Base-by-base conservation (phyloP, 2,113 vertebrate genomes). In the Lepisosteus osseus region DNA sequence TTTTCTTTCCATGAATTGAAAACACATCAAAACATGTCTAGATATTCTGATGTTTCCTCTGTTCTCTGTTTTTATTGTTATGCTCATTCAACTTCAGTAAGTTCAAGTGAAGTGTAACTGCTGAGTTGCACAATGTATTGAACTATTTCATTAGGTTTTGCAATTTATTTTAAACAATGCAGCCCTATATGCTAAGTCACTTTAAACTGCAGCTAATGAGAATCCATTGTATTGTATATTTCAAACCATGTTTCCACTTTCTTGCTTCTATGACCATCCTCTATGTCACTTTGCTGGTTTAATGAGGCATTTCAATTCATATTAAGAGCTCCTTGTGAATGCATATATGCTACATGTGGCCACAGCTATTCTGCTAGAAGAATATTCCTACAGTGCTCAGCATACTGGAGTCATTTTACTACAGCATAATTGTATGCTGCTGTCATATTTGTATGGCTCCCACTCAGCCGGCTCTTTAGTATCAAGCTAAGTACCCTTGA, bases 281-380 rank as follows among this genome's bases (percentile, higher is more conserved):
- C 82, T 29, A 72, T 74, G 80, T 85, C 82, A 83, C 84, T 85
- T 84, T 82, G 80, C 72, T 71, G 80, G 82, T 78, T 83, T 88
- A 90, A 90, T 88, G 87, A 90, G 85, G 84, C 86, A 85, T 88
- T 87, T 83, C 82, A 73, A 84, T 84, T 85, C 82, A 83, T 85
- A 86, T 86, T 84, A 85, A 83, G 78, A 76, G 9, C 80, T 80
- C 85, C 78, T 72, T 42, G 42, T 12, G 45, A 4, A 51, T 40
- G 63, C 62, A 73, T 66, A 72, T 41, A 70, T 68, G 74, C 47
- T 63, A 15, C 15, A 42, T 61, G 56, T 47, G 57, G 61, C 43
- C 72, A 74, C 71, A 7, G 75, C 83, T 78, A 62, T 59, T 78
- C 83, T 83, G 85, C 78, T 78, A 75, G 77, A 76, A 75, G 78